A percentile compares a stretch with the other conserved stretches of the same genome.
Conservation (phyloP, 2,113 vertebrate genomes). For the Caracal caracal region DNA sequence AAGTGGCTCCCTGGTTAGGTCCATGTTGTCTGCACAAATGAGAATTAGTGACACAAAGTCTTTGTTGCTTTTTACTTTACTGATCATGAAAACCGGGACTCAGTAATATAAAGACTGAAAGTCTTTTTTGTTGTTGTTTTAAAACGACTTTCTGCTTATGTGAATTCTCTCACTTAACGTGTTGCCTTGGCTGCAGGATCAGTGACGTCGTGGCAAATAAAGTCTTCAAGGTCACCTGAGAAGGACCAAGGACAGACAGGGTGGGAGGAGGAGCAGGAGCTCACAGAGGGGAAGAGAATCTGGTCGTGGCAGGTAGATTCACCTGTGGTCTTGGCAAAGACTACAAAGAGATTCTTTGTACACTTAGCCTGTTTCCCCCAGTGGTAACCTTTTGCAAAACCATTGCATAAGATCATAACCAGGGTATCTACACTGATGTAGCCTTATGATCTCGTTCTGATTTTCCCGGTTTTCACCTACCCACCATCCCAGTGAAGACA, state of each 20-base stretch:
- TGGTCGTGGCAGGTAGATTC: neutral
- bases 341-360: neutral
- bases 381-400: neutral
- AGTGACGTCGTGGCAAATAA: neutral
- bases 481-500: neutral
- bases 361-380: neutral
- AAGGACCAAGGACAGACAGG: neutral
- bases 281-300: neutral
- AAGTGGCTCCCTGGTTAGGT: neutral
- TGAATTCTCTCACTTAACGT: neutral
- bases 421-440: neutral
- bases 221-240: neutral
- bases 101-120: neutral
- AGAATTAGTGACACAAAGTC: neutral
- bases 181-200: neutral
- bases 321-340: neutral
- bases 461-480: neutral
- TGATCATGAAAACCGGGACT: neutral
- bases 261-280: neutral
- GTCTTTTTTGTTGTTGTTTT: neutral
- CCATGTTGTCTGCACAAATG: fast-evolving
- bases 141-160: neutral
- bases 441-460: neutral
- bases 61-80: neutral
- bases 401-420: neutral